These are phyloP conservation scores for Pygocentrus nattereri DNA, from an alignment of 2,797 vertebrate species.

Conservation along the genomic window DNA sequence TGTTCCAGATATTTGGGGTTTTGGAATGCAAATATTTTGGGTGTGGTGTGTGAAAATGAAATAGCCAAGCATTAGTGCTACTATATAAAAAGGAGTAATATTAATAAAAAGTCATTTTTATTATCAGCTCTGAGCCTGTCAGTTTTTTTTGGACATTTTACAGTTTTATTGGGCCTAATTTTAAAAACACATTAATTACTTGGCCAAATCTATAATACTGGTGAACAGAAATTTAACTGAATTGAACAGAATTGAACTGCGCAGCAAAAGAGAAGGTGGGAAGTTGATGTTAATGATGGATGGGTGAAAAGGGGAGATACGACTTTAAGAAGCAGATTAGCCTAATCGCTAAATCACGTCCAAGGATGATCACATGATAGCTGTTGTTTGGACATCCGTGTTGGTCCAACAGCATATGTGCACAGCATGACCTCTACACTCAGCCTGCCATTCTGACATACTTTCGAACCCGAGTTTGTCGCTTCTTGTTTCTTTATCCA, in stretches of 20 bases:
- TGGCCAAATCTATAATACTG: background rate
- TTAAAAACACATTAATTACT: background rate
- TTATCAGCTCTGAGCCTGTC: background rate
- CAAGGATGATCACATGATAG: slow-evolving; percentile 29
- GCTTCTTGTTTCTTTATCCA: slow-evolving; percentile 57
- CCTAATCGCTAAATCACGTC: slow-evolving; percentile 12
- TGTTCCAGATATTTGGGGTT: too few relatives aligned
- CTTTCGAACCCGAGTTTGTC: background rate
- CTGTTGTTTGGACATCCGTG: slow-evolving; percentile 9
- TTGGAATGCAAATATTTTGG: too few relatives aligned
- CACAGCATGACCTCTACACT: slow-evolving; percentile 6
- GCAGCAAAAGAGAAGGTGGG: background rate
- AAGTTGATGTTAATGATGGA: background rate
- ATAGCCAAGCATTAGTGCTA: background rate
- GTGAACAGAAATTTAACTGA: background rate
- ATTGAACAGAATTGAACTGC: too few relatives aligned
- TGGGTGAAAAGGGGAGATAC: slow-evolving; percentile 4
- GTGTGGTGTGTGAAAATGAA: too few relatives aligned
- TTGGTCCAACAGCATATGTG: slow-evolving; percentile 36
- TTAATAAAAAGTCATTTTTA: background rate
- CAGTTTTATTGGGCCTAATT: background rate
- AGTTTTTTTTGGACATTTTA: too few relatives aligned
- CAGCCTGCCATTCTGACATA: background rate
- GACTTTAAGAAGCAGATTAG: slow-evolving; percentile 44
- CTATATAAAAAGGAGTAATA: background rate